Evolutionary conservation across 2,113 vertebrate genomes (phyloP), one percentile per base, ranked within the genome.

Genomic region (Myiagra hebetior): DNA sequence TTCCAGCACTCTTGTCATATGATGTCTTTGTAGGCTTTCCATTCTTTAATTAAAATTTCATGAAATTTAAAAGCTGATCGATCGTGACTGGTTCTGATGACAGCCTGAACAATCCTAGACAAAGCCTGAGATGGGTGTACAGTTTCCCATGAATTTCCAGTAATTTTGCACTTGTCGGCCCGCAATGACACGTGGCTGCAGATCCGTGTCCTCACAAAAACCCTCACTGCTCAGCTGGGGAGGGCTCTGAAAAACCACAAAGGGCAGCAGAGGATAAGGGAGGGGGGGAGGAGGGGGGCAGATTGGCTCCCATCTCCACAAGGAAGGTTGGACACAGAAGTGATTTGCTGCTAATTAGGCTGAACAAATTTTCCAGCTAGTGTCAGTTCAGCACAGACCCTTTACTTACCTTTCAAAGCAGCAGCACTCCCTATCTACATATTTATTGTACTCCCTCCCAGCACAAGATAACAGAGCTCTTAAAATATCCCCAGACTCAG

Each of bases 11-110:
- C 95, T 73, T 90, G 78, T 93, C 92, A 91, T 83, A 37, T 5
- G 72, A 87, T 68, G 86, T 81, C 88, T 93, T 91, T 8, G 20
- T 31, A 67, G 72, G 65, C 67, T 89, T 85, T 91, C 93, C 83
- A 91, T 53, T 78, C 87, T 89, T 89, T 82, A 91, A 96, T 95
- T 87, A 96, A 95, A 93, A 90, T 95, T 94, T 94, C 93, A 94
- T 93, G 73, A 79, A 75, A 91, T 91, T 90, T 91, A 87, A 89
- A 92, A 91, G 95, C 84, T 85, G 77, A 80, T 91, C 39, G 62
- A 85, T 91, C 5, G 5, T 63, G 83, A 83, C 93, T 46, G 13
- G 92, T 89, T 85, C 90, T 6, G 13, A 70, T 70, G 75, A 86
- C 83, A 78, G 81, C 89, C 41, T 44, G 42, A 85, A 72, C 31